phyloP scores from a whole-genome alignment of 2,797 vertebrate species.

The Austrolebias charrua region DNA sequence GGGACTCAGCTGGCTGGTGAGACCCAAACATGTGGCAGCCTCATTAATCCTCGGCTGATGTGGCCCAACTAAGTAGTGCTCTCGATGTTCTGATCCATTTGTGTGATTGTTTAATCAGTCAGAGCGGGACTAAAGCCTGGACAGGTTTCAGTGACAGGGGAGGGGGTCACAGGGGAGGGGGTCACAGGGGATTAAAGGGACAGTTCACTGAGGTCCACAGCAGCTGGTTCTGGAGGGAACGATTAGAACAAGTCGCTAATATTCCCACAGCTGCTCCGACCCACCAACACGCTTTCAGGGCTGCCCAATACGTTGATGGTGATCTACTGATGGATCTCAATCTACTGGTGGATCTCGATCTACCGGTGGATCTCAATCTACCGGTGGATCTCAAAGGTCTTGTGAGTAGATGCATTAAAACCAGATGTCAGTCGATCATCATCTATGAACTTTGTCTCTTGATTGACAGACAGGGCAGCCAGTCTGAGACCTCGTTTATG shows the following conservation, averaged over 20 bases:
- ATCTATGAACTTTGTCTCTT: no score
- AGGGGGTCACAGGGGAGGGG: conserved; percentile 1
- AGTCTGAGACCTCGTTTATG: no score
- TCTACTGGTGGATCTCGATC: no score
- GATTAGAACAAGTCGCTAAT: conserved; percentile 36
- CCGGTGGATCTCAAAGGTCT: no score
- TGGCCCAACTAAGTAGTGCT: conserved; percentile 67
- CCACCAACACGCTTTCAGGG: not conserved
- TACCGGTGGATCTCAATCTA: no score
- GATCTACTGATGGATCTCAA: no score
- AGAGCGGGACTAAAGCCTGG: conserved; percentile 56
- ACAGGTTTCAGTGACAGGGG: conserved; percentile 25
- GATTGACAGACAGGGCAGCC: no score
- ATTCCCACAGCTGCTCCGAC: conserved; percentile 5
- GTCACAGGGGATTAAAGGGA: conserved; percentile 54
- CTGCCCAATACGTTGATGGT: no score
- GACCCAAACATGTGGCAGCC: conserved; percentile 66
- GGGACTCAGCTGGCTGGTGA: conserved; percentile 21
- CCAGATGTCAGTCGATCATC: no score
- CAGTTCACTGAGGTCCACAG: conserved; percentile 36
- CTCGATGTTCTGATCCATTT: conserved; percentile 67
- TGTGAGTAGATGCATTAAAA: no score
- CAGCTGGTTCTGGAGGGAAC: conserved; percentile 31
- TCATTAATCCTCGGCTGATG: conserved; percentile 44
- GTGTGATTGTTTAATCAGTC: conserved; percentile 69